These are phyloP conservation scores for Metacarcinus magister DNA, from an alignment of 2,888 invertebrate species.

Conservation along the genomic window DNA sequence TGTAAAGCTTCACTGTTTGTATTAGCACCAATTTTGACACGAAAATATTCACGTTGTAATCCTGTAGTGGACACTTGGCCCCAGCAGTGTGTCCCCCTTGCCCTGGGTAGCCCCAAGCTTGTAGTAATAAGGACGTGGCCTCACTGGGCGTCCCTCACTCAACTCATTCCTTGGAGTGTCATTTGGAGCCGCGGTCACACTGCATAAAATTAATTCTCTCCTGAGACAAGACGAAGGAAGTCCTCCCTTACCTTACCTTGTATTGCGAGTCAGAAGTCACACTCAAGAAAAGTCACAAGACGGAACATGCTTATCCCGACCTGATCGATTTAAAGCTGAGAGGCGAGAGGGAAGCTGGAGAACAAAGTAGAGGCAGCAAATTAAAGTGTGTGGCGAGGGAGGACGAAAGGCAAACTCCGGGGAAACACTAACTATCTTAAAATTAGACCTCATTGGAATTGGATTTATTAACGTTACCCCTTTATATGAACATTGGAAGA, in stretches of 20 bases:
- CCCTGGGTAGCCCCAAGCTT: not conserved
- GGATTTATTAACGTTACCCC: not conserved
- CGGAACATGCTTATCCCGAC: not conserved
- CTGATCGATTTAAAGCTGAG: not conserved
- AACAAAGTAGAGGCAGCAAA: not conserved
- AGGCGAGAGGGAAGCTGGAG: not conserved
- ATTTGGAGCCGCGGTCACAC: constrained; percentile 4
- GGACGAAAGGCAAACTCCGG: not conserved
- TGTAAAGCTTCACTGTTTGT: not conserved
- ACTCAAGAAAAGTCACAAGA: constrained; percentile 19
- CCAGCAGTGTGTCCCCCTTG: not conserved
- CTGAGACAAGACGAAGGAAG: not conserved
- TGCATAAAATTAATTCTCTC: not conserved
- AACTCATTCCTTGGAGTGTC: not conserved
- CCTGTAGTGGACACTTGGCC: not conserved
- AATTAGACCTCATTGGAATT: not conserved
- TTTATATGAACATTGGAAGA: not conserved
- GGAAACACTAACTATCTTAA: not conserved
- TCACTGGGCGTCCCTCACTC: not conserved
- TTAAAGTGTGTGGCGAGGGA: not conserved
- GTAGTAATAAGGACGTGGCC: not conserved
- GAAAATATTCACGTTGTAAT: not conserved
- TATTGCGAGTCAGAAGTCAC: not conserved
- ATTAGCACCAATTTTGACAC: not conserved
- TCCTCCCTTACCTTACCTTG: not conserved